Percentiles rank a stretch among this genome's conserved stretches.
These are phyloP conservation scores for Simalia tracyae DNA, from an alignment of 2,797 vertebrate genomes.

Conservation along the genomic window DNA sequence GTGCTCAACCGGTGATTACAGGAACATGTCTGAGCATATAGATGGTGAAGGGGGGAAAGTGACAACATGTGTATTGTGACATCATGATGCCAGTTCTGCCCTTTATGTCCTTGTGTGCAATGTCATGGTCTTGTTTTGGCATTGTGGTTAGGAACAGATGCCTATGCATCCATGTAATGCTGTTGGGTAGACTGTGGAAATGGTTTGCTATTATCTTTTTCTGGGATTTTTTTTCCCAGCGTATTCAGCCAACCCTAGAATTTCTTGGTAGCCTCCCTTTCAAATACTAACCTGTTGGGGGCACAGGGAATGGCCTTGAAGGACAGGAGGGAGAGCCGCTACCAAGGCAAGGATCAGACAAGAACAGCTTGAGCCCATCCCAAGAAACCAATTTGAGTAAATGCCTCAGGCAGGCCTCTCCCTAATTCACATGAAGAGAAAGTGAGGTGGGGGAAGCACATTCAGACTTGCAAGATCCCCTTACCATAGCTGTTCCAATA, in stretches of 20 bases:
- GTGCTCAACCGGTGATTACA: neutral
- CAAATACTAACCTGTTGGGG: neutral
- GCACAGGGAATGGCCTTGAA: neutral
- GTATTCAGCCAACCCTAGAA: neutral
- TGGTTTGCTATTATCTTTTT: neutral
- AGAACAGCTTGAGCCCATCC: neutral
- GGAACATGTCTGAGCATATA: neutral
- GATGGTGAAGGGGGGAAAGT: neutral
- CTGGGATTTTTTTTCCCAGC: neutral
- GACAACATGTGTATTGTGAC: neutral
- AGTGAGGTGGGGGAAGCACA: neutral
- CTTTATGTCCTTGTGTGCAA: neutral
- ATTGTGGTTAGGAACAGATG: neutral
- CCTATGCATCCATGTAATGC: neutral
- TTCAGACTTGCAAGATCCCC: neutral
- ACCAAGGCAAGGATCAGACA: neutral
- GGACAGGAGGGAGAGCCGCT: neutral
- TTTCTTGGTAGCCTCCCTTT: neutral
- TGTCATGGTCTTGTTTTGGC: neutral
- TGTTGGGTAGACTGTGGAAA: neutral
- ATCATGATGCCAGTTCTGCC: neutral
- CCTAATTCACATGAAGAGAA: neutral
- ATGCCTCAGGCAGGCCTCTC: neutral
- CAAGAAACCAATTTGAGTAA: neutral
- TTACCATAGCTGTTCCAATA: neutral